Conservation (phyloP, 2,113 vertebrate genomes). For the Nothobranchius kuhntae region DNA sequence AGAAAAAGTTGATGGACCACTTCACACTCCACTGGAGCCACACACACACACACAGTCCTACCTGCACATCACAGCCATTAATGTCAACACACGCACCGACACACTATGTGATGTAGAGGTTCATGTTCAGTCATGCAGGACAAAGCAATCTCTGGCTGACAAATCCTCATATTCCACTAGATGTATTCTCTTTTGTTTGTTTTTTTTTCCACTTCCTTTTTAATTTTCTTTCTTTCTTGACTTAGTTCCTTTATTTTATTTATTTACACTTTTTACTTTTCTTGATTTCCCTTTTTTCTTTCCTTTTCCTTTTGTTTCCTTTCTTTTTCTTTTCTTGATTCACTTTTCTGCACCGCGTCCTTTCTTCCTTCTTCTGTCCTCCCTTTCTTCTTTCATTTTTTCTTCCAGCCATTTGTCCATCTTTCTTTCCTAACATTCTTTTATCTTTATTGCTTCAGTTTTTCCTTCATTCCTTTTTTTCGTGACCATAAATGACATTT, state of each 20-base stretch:
- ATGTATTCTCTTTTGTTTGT: conserved; percentile 37
- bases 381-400: no score
- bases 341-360: no score
- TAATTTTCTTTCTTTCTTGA: not conserved
- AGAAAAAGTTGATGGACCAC: conserved; percentile 46
- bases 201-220: not conserved
- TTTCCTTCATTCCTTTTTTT: no score
- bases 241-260: not conserved
- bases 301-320: no score
- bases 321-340: not conserved
- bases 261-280: not conserved
- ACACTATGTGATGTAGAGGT: not conserved
- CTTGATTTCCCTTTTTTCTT: not conserved
- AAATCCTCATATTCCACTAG: conserved; percentile 53
- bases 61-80: conserved; percentile 39
- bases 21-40: conserved; percentile 62
- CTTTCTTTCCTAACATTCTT: no score
- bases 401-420: no score
- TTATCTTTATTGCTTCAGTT: no score
- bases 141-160: conserved; percentile 64
- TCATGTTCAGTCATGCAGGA: conserved; percentile 59
- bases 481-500: no score
- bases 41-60: conserved; percentile 28
- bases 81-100: conserved; percentile 9
- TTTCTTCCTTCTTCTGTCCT: no score